These are phyloP conservation scores for Kradibia gibbosae DNA, from an alignment of 1,140 invertebrate genomes.

Conservation along the genomic window DNA sequence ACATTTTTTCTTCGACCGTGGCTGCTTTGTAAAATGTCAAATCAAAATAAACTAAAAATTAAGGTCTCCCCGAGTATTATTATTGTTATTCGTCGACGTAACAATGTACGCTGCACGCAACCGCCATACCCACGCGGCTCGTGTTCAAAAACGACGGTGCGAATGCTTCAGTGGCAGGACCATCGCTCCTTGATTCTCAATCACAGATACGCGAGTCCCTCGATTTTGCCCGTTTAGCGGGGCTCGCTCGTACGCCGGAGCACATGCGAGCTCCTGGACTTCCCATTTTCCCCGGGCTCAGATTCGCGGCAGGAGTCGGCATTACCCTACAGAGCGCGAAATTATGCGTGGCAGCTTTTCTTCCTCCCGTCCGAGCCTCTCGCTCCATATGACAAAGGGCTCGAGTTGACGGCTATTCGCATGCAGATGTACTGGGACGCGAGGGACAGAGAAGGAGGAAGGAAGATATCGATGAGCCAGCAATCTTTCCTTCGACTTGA, in stretches of 20 bases:
- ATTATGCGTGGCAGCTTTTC: slow-evolving; percentile 67
- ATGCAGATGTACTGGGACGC: not conserved
- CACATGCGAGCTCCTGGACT: not conserved
- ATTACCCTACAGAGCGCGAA: slow-evolving; percentile 67
- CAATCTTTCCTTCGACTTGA: slow-evolving; percentile 28
- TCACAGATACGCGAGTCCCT: not conserved
- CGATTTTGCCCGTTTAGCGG: not conserved
- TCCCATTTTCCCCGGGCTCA: not conserved
- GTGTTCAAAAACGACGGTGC: not conserved
- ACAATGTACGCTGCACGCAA: not conserved
- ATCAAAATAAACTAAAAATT: no score
- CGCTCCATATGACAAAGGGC: not conserved
- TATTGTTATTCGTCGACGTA: not conserved
- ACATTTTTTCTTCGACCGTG: no score
- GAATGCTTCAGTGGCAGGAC: not conserved
- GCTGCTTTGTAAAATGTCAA: no score
- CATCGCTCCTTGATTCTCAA: not conserved
- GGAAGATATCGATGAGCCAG: not conserved
- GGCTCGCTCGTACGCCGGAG: not conserved
- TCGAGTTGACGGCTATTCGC: not conserved
- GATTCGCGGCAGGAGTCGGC: not conserved
- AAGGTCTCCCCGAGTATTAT: not conserved
- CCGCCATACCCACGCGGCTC: not conserved
- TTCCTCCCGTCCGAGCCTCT: slow-evolving; percentile 56
- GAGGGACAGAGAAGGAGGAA: not conserved